Evolutionary conservation across 2,888 invertebrate genomes (phyloP), one percentile per base, ranked within the genome.

Genomic region (Parnassius orleans): DNA sequence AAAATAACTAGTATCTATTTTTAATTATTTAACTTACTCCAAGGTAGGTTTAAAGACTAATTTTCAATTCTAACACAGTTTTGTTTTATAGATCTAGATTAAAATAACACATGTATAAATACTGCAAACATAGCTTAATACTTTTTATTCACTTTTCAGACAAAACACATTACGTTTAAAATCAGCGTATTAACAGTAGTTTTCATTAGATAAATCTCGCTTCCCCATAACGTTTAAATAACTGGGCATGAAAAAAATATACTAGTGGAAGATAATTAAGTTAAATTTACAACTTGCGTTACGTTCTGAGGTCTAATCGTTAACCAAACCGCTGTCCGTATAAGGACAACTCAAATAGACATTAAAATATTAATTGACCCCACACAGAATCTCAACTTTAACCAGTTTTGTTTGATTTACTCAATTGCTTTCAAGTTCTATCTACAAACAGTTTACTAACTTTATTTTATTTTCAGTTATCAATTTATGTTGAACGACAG

Each of bases 1-100:
- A 62, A 64, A 66, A 65, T 57, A 66, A 68, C 60, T 62, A 64
- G 44, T 41, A 41, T 62, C 56, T 56, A 56, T 52, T 56, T 47
- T 59, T 19, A 52, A 57, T 51, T 41, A 55, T 50, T 50, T 19
- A 19, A 62, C 33, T 43, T 50, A 15, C 56, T n/a, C 47, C 41
- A 47, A 63, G 63, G 63, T 63, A 56, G 54, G 54, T 56, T 59
- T 15, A 51, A 53, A 52, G 43, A 63, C 51, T 60, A 55, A 55
- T 51, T 19, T 46, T 51, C 15, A 60, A 51, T 56, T 56, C 42
- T 63, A 56, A 63, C 56, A 41, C 46, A 56, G 15, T 54, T 58
- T 63, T 57, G 44, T 48, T 62, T 58, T 46, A 50, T 63, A 58
- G 50, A 54, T 50, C 15, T 63, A 58, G 58, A 63, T 51, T 46